Conservation (phyloP, 2,797 vertebrate species). For the Semaprochilodus insignis region DNA sequence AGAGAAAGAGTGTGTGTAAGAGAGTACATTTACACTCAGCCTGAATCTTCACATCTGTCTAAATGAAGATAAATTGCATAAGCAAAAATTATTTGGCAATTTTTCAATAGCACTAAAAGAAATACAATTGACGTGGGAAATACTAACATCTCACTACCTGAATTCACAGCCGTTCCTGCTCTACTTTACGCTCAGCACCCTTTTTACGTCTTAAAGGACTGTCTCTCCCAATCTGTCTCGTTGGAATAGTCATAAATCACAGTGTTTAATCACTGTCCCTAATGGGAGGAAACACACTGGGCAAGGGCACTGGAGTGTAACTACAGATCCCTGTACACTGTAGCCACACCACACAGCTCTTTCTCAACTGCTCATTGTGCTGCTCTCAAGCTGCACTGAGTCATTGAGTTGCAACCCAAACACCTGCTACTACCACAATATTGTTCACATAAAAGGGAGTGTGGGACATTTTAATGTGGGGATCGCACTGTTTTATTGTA, state of each 20-base stretch:
- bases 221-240: constrained; percentile 34
- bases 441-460: constrained; percentile 6
- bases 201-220: constrained; percentile 23
- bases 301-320: constrained; percentile 33
- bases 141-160: constrained; percentile 31
- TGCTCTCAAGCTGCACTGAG: constrained; percentile 6
- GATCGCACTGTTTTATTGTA: constrained; percentile 22
- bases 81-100: constrained; percentile 23
- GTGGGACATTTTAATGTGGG: constrained; percentile 35
- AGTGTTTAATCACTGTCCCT: constrained; percentile 23
- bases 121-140: constrained; percentile 48
- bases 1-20: constrained; percentile 4
- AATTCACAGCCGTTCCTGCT: constrained; percentile 9
- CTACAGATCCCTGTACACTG: constrained; percentile 35
- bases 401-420: constrained; percentile 29
- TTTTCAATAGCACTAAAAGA: constrained; percentile 42
- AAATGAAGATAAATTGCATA: constrained; percentile 53
- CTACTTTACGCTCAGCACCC: constrained; percentile 1
- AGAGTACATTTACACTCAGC: constrained; percentile 10
- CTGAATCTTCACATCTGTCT: neutral
- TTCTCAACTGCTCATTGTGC: constrained; percentile 5
- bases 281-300: constrained; percentile 27
- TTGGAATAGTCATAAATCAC: constrained; percentile 49
- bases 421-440: constrained; percentile 28
- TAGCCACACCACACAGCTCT: constrained; percentile 10